These are phyloP conservation scores for Yponomeuta plumbellus DNA, from an alignment of 2,888 invertebrate genomes.

Conservation along the genomic window DNA sequence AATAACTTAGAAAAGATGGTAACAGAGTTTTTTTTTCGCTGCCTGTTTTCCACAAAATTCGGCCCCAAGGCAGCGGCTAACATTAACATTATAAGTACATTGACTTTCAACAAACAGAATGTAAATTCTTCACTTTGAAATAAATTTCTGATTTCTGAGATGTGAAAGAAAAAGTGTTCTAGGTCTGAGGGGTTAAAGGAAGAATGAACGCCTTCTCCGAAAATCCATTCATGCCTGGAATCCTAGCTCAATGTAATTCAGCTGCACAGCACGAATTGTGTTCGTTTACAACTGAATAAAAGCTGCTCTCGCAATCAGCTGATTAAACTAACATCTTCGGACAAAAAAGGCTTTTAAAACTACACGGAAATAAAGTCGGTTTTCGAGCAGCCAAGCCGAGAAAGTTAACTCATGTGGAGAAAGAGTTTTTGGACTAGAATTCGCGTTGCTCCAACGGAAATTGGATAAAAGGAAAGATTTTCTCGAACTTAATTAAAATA, in stretches of 20 bases:
- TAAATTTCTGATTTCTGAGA: too few relatives aligned
- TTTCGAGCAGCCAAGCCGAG: conserved; percentile 14
- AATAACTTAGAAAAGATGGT: too few relatives aligned
- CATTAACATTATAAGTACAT: too few relatives aligned
- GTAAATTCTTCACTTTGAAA: too few relatives aligned
- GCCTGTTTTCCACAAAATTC: too few relatives aligned
- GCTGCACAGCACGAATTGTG: conserved; percentile 44
- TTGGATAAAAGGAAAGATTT: conserved; percentile 36
- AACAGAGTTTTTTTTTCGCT: too few relatives aligned
- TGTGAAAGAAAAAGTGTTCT: too few relatives aligned
- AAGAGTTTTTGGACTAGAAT: conserved; percentile 24
- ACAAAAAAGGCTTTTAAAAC: conserved; percentile 8
- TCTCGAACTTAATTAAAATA: conserved; percentile 22
- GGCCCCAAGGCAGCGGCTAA: too few relatives aligned
- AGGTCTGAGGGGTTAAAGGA: not conserved
- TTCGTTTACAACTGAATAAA: conserved; percentile 54
- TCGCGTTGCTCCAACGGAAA: conserved; percentile 33
- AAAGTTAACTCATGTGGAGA: conserved; percentile 14
- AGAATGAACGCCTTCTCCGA: not conserved
- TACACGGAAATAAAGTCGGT: conserved; percentile 18
- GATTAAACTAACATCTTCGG: conserved; percentile 25
- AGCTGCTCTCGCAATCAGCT: conserved; percentile 36
- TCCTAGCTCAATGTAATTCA: conserved; percentile 22
- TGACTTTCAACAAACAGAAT: too few relatives aligned
- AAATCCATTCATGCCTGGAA: not conserved